phyloP scores from a whole-genome alignment of 2,888 invertebrate species.

The Pecten maximus region DNA sequence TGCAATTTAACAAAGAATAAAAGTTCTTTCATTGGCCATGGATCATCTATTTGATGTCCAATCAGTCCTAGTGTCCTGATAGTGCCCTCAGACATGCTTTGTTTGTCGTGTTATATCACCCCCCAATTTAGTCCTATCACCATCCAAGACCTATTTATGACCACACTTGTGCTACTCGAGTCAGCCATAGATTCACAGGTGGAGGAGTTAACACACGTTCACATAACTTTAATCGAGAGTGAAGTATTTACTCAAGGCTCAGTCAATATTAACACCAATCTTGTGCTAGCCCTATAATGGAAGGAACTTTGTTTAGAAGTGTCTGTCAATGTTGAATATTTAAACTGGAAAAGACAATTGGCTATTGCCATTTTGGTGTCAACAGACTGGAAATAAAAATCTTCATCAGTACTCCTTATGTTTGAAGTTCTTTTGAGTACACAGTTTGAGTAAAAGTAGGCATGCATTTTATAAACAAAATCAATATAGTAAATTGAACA shows the following conservation, averaged over 20 bases:
- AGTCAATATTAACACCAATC: neutral
- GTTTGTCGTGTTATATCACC: neutral
- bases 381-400: neutral
- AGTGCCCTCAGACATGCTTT: neutral
- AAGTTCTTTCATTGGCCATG: neutral
- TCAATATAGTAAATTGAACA: neutral
- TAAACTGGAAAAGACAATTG: slow-evolving; percentile 8
- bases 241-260: neutral
- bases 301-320: neutral
- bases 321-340: slow-evolving; percentile 27
- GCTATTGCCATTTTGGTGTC: slow-evolving; percentile 1
- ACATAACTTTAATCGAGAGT: neutral
- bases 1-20: neutral
- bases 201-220: neutral
- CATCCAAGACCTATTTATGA: neutral
- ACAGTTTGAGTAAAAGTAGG: neutral
- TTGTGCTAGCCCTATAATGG: neutral
- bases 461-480: neutral
- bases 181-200: neutral
- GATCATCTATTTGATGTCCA: neutral
- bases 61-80: neutral
- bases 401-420: neutral
- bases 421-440: neutral
- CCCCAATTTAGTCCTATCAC: slow-evolving; percentile 13
- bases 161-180: neutral